phyloP scores from a whole-genome alignment of 2,888 invertebrate species.

The Neria commutata region DNA sequence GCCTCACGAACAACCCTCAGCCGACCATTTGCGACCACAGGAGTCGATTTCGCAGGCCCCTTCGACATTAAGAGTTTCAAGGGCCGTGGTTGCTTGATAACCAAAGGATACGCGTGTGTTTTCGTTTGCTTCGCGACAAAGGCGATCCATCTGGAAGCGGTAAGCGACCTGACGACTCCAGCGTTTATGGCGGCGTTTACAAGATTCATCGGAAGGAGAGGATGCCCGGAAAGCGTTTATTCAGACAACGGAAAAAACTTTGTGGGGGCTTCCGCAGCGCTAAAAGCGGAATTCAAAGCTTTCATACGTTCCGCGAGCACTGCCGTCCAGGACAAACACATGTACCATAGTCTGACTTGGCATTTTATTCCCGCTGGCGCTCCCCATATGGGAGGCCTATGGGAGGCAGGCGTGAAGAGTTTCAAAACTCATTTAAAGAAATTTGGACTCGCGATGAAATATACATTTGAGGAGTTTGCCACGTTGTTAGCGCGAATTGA shows the following conservation, averaged over 20 bases:
- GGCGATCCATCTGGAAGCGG: too few relatives aligned
- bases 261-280: not conserved
- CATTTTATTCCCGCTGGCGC: not conserved
- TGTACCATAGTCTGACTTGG: not conserved
- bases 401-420: not conserved
- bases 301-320: not conserved
- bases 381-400: constrained; percentile 3
- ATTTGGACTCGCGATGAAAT: not conserved
- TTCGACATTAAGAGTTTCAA: not conserved
- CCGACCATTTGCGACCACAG: not conserved
- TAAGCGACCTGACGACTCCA: not conserved
- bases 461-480: not conserved
- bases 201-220: not conserved
- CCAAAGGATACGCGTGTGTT: not conserved
- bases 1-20: not conserved
- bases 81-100: not conserved
- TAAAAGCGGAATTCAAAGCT: not conserved
- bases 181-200: not conserved
- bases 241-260: not conserved
- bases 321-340: not conserved
- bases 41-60: not conserved
- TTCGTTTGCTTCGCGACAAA: not conserved
- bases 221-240: not conserved
- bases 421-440: not conserved
- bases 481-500: not conserved